Base-by-base conservation (phyloP, 2,888 invertebrate species). In the Quadroppia sp. region DNA sequence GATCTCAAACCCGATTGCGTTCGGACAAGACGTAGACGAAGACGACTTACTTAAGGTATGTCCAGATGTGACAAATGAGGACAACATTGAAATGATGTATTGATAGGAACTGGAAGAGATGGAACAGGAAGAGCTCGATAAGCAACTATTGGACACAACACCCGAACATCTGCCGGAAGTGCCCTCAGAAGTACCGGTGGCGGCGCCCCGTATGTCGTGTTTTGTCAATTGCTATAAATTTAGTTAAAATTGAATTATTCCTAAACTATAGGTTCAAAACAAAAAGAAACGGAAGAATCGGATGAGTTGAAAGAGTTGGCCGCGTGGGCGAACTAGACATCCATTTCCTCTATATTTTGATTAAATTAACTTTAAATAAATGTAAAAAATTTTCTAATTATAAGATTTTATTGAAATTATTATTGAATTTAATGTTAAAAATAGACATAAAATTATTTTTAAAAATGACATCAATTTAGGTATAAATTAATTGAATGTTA, bases 1-100 rank as follows among this genome's bases (percentile, higher is more conserved):
- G 9, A 99, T 99, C 83, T 95, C 95, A 76, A 95, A 94, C 85
- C 98, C 98, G 76, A 91, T 94, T 48, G 95, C 94, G 56, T 73
- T 85, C 94, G 74, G 72, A 25, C 80, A 86, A 96, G 74, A 97
- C 97, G 81, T 87, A 87, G 81, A 86, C 84, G 79, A 84, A 80
- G 94, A 94, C 78, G 94, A 94, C 80, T 86, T 94, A 61, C 91
- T 92, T 81, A 88, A 87, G 78, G 94, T 71, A 53, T 36, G 23
- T 17, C 32, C 11, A 20, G n/a, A 15, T 25, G 15, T 64, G 28
- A 32, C 20, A 59, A 0, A 4, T n/a, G 2, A 15, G 28, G 15
- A 11, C 23, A n/a, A 28, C 25, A 45, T 42, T 32, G 23, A 28
- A 25, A 25, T 42, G 23, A 4, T n/a, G 20, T 23, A 13, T 23